These are phyloP conservation scores for Oostethus manadensis DNA, from an alignment of 2,113 vertebrate species.

Conservation along the genomic window DNA sequence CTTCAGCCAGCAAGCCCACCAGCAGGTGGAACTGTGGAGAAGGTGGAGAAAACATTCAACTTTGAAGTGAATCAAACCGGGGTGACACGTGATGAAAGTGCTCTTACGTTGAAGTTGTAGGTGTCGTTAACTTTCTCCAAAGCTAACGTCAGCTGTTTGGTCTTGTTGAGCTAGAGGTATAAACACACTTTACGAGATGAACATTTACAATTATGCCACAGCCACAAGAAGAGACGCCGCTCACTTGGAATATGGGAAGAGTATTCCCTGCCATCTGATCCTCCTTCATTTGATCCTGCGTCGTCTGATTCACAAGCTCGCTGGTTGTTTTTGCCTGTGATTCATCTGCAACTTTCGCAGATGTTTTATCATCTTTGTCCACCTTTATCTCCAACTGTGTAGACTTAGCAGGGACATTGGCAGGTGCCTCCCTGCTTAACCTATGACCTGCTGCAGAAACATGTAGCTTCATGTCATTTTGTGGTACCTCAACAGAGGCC, in stretches of 20 bases:
- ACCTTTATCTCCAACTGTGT: accelerated
- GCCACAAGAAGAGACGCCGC: neutral
- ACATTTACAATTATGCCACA: neutral
- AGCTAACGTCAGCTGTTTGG: conserved; percentile 30
- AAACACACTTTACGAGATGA: conserved; percentile 2
- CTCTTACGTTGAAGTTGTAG: conserved; percentile 78
- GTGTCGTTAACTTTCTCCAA: conserved; percentile 48
- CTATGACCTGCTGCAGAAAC: conserved; percentile 28
- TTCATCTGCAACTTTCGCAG: neutral
- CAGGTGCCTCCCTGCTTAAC: neutral
- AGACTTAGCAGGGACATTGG: neutral
- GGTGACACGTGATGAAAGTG: neutral
- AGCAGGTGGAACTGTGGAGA: conserved; percentile 69
- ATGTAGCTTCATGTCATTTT: neutral
- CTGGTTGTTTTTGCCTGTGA: neutral
- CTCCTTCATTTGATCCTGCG: neutral
- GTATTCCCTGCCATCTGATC: neutral
- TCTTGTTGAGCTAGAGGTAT: conserved; percentile 42
- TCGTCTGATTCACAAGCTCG: accelerated
- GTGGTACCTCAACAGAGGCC: neutral
- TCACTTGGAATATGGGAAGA: conserved; percentile 19
- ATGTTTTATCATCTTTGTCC: neutral
- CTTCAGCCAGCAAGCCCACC: conserved; percentile 61
- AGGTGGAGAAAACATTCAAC: neutral
- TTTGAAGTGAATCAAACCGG: neutral